Conservation (phyloP, 2,113 vertebrate species). For the Microcebus murinus region DNA sequence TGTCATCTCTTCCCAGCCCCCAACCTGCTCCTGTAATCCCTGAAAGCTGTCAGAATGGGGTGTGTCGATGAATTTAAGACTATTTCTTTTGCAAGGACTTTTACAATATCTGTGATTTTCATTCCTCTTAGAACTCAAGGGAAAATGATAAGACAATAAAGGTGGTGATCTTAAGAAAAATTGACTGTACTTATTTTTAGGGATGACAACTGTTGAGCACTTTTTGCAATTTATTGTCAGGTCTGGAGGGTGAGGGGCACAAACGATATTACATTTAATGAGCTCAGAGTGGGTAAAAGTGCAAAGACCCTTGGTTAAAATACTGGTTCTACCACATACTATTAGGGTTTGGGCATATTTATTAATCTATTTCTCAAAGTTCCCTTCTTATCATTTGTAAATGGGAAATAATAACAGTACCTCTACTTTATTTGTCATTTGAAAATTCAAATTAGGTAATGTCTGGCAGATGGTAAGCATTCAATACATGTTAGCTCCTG, state of each 20-base stretch:
- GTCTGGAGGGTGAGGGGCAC: neutral
- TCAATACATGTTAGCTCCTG: neutral
- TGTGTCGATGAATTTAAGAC: neutral
- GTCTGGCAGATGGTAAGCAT: neutral
- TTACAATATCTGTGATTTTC: too few relatives aligned
- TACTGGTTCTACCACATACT: neutral
- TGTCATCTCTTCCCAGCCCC: rapidly evolving
- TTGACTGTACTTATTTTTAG: neutral
- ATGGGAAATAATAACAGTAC: neutral
- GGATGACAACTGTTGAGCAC: neutral
- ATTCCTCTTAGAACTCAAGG: neutral
- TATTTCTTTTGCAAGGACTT: neutral
- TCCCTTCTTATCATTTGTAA: neutral
- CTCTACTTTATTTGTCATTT: neutral
- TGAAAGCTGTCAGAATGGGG: neutral
- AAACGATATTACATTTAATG: neutral
- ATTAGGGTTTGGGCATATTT: neutral
- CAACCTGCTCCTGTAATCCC: neutral
- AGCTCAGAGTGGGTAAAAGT: neutral
- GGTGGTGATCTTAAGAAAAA: neutral
- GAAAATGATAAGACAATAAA: neutral
- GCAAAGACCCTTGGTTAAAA: neutral
- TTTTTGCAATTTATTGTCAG: neutral
- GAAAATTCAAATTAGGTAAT: neutral
- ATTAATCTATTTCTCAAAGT: neutral